Conservation (phyloP, 1,140 invertebrate genomes). For the silkworm (Bombyx mori) region DNA sequence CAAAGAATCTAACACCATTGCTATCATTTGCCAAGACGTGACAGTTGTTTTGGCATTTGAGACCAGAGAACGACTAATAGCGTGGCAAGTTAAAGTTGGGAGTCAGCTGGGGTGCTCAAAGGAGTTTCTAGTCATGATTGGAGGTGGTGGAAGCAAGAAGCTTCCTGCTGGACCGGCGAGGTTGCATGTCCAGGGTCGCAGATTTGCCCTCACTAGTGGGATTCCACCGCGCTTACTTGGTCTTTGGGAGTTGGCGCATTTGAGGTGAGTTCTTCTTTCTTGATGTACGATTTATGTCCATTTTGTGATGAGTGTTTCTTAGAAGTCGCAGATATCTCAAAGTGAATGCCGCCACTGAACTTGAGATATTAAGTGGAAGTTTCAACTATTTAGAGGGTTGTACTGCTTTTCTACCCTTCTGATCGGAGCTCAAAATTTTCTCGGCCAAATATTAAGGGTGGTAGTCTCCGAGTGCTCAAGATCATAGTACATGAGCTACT, state of each 20-base stretch:
- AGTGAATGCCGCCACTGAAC: too few species aligned
- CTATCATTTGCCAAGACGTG: constrained; percentile 92
- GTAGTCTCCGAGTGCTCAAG: too few species aligned
- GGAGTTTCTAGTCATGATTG: constrained; percentile 86
- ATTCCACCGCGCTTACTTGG: constrained; percentile 84
- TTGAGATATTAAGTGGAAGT: too few species aligned
- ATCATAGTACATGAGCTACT: too few species aligned
- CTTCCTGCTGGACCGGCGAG: constrained; percentile 81
- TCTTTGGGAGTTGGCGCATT: constrained; percentile 83
- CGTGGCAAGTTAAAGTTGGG: constrained; percentile 81
- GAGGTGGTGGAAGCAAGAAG: constrained; percentile 76
- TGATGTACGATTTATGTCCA: neutral
- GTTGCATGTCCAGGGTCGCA: constrained; percentile 85
- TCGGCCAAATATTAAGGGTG: too few species aligned
- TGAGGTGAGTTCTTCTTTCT: constrained; percentile 69
- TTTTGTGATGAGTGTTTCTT: too few species aligned
- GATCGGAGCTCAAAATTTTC: too few species aligned
- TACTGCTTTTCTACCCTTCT: too few species aligned
- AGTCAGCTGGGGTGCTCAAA: constrained; percentile 84
- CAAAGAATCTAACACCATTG: constrained; percentile 92
- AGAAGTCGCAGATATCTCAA: too few species aligned
- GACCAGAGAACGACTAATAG: constrained; percentile 87
- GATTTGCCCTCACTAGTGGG: constrained; percentile 87
- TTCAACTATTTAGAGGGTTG: too few species aligned
- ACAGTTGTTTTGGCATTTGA: constrained; percentile 90